Base-by-base conservation (phyloP, 2,113 vertebrate species). In the Ictalurus furcatus region DNA sequence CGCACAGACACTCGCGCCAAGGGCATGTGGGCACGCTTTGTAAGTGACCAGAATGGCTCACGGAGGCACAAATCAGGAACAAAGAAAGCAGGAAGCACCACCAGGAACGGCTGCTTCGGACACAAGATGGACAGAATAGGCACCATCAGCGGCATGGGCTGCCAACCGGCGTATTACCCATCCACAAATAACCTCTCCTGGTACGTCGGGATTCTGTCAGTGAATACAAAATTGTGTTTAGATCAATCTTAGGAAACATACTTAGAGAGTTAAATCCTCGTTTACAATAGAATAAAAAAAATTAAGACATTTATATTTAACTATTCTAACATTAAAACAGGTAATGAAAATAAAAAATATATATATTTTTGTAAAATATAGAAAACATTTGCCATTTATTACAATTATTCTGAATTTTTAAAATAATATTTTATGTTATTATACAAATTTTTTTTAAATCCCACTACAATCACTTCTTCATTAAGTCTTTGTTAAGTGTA, bases 111-210 rank as follows among this genome's bases (percentile, higher is more conserved):
- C 93, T 99, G 98, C 95, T 99, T 99, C 93, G 97, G 98, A 90
- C 97, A 97, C 92, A 99, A 98, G 94, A 96, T 99, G 95, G 98
- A 99, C 96, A 96, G 97, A 86, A 99, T 99, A 96, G 98, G 98
- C 90, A 95, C 97, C 95, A 96, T 97, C 93, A 99, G 98, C 90
- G 97, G 97, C 89, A 97, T 99, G 96, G 98, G 98, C 87, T 99
- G 98, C 95, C 99, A 98, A 92, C 92, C 91, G 16, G 82, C 85
- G 0, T 85, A 88, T 21, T 90, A 91, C 74, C 90, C 87, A 12
- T 80, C 90, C n/a, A 76, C 69, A 13, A 90, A 87, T 52, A 91
- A 91, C 28, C 91, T 91, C 73, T 94, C 95, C 93, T 93, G 96
- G 97, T 97, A 92, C 96, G 97, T 94, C 25, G 0, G 67, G n/a